A percentile compares a stretch with the other conserved stretches of the same genome.
These are phyloP conservation scores for Hirundo rustica DNA, from an alignment of 2,797 vertebrate genomes.

Conservation along the genomic window DNA sequence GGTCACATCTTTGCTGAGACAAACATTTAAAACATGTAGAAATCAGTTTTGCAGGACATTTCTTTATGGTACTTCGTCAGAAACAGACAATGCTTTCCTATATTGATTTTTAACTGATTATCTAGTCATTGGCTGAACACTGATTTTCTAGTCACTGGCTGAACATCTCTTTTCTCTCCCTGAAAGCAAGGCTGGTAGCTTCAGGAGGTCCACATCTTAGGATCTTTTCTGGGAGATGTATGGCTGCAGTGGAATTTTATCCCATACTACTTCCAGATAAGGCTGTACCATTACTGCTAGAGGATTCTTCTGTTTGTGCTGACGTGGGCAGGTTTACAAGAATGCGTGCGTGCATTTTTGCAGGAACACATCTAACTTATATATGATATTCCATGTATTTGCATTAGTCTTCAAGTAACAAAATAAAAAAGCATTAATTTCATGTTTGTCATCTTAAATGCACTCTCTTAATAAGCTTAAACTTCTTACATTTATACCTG, in stretches of 20 bases:
- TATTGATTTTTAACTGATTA: not conserved
- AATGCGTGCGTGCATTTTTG: not conserved
- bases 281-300: not conserved
- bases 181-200: not conserved
- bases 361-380: not conserved
- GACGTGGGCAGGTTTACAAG: not conserved
- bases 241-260: not conserved
- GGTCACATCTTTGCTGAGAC: not conserved
- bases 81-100: not conserved
- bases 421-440: conserved; percentile 43
- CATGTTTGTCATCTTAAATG: conserved; percentile 61
- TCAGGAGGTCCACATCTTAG: not conserved
- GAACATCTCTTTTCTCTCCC: not conserved
- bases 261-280: not conserved
- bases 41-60: not conserved
- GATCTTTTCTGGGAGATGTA: not conserved
- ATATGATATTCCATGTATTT: not conserved
- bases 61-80: not conserved
- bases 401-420: not conserved
- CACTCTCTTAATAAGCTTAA: conserved; percentile 54
- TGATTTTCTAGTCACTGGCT: not conserved
- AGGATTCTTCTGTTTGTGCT: not conserved
- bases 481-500: conserved; percentile 50
- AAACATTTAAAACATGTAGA: not conserved
- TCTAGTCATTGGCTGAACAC: no score